A percentile compares a stretch with the other conserved stretches of the same genome.
These are phyloP conservation scores for Lepidocyrtinus sp. DNA, from an alignment of 2,888 invertebrate species.

Conservation along the genomic window DNA sequence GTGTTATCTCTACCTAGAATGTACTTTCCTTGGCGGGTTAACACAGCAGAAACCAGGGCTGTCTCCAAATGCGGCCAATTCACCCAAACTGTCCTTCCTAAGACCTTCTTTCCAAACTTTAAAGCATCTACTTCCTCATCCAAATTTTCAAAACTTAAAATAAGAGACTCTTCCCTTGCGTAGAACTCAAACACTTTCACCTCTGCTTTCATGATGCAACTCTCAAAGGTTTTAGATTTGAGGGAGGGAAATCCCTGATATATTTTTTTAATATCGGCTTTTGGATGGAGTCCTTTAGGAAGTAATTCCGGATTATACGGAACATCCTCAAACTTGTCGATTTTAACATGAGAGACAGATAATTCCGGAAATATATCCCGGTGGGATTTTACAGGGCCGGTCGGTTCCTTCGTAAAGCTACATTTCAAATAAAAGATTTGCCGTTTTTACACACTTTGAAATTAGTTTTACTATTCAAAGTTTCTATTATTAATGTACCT, in stretches of 20 bases:
- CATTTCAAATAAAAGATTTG: constrained; percentile 20
- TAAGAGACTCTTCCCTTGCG: constrained; percentile 87
- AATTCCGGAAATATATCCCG: constrained; percentile 76
- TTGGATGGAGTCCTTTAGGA: constrained; percentile 81
- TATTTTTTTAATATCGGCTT: constrained; percentile 79
- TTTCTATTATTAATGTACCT: constrained; percentile 74
- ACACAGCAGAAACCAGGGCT: constrained; percentile 62
- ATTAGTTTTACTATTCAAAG: neutral
- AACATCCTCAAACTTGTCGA: constrained; percentile 77
- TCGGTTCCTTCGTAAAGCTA: constrained; percentile 59
- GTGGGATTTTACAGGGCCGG: constrained; percentile 67
- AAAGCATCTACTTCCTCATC: constrained; percentile 74
- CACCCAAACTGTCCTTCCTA: constrained; percentile 85
- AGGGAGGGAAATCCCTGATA: constrained; percentile 95
- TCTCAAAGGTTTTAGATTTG: constrained; percentile 86
- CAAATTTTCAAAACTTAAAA: constrained; percentile 76
- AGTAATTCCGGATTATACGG: constrained; percentile 77
- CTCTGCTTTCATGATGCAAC: constrained; percentile 78
- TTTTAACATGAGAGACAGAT: constrained; percentile 74
- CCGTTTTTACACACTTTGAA: neutral
- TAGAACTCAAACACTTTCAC: constrained; percentile 92
- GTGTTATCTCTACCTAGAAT: constrained; percentile 42
- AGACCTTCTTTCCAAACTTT: constrained; percentile 77
- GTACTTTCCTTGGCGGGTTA: constrained; percentile 52
- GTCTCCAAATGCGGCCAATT: constrained; percentile 90